Evolutionary conservation across 2,113 vertebrate species (phyloP), one percentile per base, ranked within the genome.

Genomic region (Sigmodon hispidus): DNA sequence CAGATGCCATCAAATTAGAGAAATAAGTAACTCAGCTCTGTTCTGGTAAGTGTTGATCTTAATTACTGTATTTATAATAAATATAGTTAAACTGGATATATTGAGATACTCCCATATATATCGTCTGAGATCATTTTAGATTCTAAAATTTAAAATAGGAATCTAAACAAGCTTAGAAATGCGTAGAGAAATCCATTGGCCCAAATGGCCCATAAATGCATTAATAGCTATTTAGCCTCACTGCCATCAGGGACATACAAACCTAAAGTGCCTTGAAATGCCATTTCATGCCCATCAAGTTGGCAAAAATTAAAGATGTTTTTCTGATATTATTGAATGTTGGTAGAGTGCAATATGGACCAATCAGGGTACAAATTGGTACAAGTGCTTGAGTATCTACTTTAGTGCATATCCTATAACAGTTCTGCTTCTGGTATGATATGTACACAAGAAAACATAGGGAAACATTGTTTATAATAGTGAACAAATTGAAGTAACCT

Each of bases 71-170:
- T 88, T 59, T 70, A 59, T 59, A 81, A n/a, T 81, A 80, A 10
- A 24, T 89, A 45, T 87, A 63, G 24, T 76, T 85, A 63, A 59
- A 91, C 69, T 94, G 40, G 45, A 36, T 86, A 11, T 87, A 59
- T 76, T 76, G 73, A 87, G 59, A 85, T 94, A 34, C 73, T 81
- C 8, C 13, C 7, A 10, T 87, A 40, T 6, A 7, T 93, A 21
- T 90, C n/a, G 43, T 70, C 73, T 90, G 95, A 59, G 10, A 73
- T 65, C 80, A 81, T 92, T 94, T 81, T 93, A 55, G 29, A 92
- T 85, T 95, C 48, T 83, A 34, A 48, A 89, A 48, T 69, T 89
- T 29, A 89, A 95, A 95, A 90, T 89, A 93, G 79, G 43, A 19
- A 85, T 93, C 79, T 84, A 80, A 89, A 86, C 24, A 81, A 91